These are phyloP conservation scores for Solenopsis invicta DNA, from an alignment of 1,140 invertebrate species.

Conservation along the genomic window DNA sequence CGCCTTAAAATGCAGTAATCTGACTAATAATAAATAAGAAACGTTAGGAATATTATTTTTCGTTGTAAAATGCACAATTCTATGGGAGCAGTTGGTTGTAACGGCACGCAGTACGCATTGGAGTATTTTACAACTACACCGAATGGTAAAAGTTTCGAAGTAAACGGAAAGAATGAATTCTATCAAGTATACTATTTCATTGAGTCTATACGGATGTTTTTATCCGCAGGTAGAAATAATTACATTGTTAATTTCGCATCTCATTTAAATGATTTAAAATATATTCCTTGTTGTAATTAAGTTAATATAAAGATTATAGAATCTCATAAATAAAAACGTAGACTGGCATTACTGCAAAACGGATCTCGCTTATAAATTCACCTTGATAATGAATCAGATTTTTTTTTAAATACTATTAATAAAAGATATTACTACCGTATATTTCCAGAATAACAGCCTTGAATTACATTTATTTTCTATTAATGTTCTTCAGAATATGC, in stretches of 20 bases:
- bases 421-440: neutral
- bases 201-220: neutral
- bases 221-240: neutral
- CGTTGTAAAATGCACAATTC: neutral
- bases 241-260: neutral
- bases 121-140: neutral
- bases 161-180: neutral
- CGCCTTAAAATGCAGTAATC: constrained; percentile 6
- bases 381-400: neutral
- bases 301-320: constrained; percentile 8
- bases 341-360: neutral
- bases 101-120: neutral
- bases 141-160: neutral
- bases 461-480: neutral
- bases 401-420: neutral
- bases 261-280: neutral
- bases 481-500: neutral
- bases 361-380: neutral
- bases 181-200: constrained; percentile 16
- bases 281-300: neutral
- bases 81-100: neutral
- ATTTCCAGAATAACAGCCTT: neutral
- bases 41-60: neutral
- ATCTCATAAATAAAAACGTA: neutral
- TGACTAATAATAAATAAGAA: neutral